Percentiles rank a stretch among this genome's conserved stretches.
Evolutionary conservation across 2,113 vertebrate genomes (phyloP).

Genomic region (Melozone crissalis): DNA sequence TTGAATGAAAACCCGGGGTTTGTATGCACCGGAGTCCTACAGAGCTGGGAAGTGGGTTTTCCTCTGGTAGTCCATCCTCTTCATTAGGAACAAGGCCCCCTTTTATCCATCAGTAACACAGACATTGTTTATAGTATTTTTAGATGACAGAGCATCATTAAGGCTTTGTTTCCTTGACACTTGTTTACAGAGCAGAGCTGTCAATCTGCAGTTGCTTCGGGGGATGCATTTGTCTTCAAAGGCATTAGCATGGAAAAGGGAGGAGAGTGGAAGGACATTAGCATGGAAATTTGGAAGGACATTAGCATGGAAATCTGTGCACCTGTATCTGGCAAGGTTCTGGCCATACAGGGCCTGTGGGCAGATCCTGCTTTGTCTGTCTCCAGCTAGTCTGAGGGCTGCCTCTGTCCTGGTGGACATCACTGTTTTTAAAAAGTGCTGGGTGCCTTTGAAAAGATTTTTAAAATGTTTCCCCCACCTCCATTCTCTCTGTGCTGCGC

Average conservation of each 20-base stretch:
- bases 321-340: neutral
- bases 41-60: neutral
- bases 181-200: neutral
- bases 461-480: neutral
- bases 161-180: slow-evolving; percentile 20
- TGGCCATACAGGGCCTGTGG: neutral
- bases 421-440: neutral
- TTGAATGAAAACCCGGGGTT: neutral
- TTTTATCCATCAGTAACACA: neutral
- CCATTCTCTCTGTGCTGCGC: neutral
- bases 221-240: neutral
- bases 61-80: neutral
- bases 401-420: neutral
- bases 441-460: neutral
- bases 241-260: neutral
- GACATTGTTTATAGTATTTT: slow-evolving; percentile 16
- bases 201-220: neutral
- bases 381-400: neutral
- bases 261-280: neutral
- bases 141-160: neutral
- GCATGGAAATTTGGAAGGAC: neutral
- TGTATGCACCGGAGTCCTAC: neutral
- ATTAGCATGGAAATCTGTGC: neutral
- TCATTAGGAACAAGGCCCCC: slow-evolving; percentile 33
- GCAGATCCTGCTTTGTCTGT: neutral